phyloP scores from a whole-genome alignment of 2,888 invertebrate species.

The Augiades crinisus region DNA sequence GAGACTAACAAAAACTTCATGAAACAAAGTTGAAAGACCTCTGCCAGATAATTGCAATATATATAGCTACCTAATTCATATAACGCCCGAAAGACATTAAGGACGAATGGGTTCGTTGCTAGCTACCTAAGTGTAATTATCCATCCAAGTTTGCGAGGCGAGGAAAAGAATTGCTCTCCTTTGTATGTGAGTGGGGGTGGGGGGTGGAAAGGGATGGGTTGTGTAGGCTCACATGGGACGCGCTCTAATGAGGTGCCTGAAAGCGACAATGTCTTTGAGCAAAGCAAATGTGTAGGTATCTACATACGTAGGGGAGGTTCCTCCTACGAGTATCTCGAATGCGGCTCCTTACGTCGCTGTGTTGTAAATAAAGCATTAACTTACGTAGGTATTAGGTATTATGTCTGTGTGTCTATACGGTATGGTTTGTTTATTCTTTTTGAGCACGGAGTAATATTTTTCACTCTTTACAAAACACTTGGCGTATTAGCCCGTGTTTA shows the following conservation, averaged over 20 bases:
- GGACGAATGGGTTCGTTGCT: constrained; percentile 56
- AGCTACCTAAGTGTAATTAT: constrained; percentile 75
- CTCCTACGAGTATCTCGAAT: constrained; percentile 32
- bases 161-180: constrained; percentile 73
- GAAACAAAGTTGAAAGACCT: constrained; percentile 9
- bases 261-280: constrained; percentile 81
- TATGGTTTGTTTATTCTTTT: constrained; percentile 9
- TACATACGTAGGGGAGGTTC: constrained; percentile 69
- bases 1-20: constrained; percentile 2
- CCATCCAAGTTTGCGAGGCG: constrained; percentile 75
- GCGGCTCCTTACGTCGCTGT: constrained; percentile 9
- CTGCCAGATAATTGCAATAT: constrained; percentile 22
- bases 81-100: constrained; percentile 41
- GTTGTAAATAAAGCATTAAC: constrained; percentile 26
- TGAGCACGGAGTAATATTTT: too few species aligned
- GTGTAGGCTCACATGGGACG: constrained; percentile 79
- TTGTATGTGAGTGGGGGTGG: constrained; percentile 50
- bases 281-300: constrained; percentile 79
- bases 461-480: too few species aligned
- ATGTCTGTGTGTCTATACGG: constrained; percentile 9
- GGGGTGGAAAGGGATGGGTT: constrained; percentile 41
- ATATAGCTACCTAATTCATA: constrained; percentile 23
- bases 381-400: too few species aligned
- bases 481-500: too few species aligned
- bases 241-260: constrained; percentile 82